Conservation (phyloP, 2,797 vertebrate species). For the Discoglossus pictus region DNA sequence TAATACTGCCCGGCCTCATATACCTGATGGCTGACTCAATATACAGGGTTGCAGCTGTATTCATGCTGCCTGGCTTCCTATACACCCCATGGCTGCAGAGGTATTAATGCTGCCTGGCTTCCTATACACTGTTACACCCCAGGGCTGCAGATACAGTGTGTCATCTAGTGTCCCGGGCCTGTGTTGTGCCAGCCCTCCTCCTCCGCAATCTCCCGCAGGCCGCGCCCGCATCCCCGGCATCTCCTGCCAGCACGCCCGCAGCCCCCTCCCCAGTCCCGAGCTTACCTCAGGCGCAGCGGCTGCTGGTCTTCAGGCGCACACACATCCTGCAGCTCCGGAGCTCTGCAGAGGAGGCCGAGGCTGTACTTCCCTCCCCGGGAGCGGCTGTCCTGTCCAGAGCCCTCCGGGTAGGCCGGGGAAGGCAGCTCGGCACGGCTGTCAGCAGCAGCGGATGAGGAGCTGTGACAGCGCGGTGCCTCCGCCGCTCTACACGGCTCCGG, state of each 20-base stretch:
- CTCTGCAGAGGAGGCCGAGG: conserved; percentile 15
- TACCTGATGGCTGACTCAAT: too few species aligned
- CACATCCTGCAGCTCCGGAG: conserved; percentile 9
- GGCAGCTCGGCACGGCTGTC: background rate
- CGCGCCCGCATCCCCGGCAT: conserved; percentile 9
- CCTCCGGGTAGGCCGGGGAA: background rate
- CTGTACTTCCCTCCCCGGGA: background rate
- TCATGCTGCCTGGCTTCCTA: too few species aligned
- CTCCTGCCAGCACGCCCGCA: background rate
- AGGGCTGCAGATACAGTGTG: too few species aligned
- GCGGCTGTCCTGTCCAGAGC: background rate
- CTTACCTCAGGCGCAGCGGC: conserved; percentile 37
- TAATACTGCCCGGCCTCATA: too few species aligned
- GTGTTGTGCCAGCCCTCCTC: too few species aligned
- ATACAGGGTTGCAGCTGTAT: too few species aligned
- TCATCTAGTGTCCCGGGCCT: too few species aligned
- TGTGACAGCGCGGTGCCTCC: conserved; percentile 18
- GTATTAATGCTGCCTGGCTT: too few species aligned
- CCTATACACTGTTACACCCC: too few species aligned
- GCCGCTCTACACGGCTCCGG: conserved; percentile 22
- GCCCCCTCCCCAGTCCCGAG: background rate
- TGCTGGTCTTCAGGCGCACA: conserved; percentile 3
- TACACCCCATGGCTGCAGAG: too few species aligned
- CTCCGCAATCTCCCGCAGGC: conserved; percentile 16
- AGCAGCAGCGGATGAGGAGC: background rate